These are phyloP conservation scores for Nymphalis io DNA, from an alignment of 1,140 invertebrate species.

Conservation along the genomic window DNA sequence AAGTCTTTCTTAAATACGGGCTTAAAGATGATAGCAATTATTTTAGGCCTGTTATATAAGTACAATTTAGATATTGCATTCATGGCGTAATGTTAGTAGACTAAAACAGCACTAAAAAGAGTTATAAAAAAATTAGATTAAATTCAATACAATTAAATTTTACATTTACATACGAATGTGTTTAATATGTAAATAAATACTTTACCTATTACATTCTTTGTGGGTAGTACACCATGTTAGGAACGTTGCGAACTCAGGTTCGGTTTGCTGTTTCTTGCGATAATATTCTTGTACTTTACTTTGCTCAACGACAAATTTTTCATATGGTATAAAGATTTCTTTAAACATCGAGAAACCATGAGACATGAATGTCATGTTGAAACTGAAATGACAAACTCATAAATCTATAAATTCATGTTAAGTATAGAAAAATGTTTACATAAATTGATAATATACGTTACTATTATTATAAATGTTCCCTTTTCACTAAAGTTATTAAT, in stretches of 20 bases:
- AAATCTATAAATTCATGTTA: background rate
- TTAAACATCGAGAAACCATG: conserved; percentile 53
- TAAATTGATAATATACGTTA: no score
- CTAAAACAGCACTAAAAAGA: background rate
- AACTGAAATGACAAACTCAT: conserved; percentile 44
- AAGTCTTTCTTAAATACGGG: no score
- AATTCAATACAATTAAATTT: no score
- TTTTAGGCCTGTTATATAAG: no score
- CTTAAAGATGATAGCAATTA: no score
- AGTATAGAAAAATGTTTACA: no score
- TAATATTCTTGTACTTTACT: conserved; percentile 58
- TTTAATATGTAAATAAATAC: background rate
- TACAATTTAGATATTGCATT: no score
- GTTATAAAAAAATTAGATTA: background rate
- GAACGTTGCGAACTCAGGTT: conserved; percentile 58
- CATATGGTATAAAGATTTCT: conserved; percentile 60
- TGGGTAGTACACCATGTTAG: conserved; percentile 61
- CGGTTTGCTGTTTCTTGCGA: conserved; percentile 38
- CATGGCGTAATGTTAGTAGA: no score
- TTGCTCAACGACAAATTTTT: conserved; percentile 57
- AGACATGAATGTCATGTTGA: conserved; percentile 59
- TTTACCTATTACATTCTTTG: conserved; percentile 62
- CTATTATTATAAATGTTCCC: no score
- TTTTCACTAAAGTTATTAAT: no score
- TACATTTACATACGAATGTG: no score